These are phyloP conservation scores for Trisateles emortualis DNA, from an alignment of 2,888 invertebrate genomes.

Conservation along the genomic window DNA sequence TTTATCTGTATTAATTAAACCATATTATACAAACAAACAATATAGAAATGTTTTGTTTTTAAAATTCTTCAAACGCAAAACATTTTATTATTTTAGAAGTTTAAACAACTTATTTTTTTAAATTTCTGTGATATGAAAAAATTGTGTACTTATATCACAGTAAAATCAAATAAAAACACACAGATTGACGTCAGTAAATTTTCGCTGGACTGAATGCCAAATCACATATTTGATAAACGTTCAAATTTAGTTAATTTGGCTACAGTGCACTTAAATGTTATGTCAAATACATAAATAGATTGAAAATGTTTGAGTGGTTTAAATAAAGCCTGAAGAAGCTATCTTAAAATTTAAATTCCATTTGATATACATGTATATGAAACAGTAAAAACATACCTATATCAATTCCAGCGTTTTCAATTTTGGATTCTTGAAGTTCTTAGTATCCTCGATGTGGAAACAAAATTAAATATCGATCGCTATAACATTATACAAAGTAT, in stretches of 20 bases:
- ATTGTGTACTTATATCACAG: no score
- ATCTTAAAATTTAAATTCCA: neutral
- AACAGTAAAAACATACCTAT: neutral
- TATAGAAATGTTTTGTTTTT: neutral
- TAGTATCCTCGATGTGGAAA: constrained; percentile 22
- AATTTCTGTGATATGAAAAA: no score
- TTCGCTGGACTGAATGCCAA: neutral
- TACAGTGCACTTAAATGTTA: neutral
- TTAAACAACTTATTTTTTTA: no score
- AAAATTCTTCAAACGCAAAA: no score
- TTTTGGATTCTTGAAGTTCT: neutral
- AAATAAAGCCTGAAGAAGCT: neutral
- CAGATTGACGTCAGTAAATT: no score
- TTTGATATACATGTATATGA: neutral
- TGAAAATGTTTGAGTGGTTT: neutral
- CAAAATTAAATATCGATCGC: constrained; percentile 63
- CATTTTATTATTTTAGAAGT: no score
- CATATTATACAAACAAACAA: neutral
- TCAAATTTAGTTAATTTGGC: neutral
- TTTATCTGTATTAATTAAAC: neutral
- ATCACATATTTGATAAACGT: neutral
- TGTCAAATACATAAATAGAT: neutral
- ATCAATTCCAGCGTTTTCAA: neutral
- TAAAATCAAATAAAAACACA: no score
- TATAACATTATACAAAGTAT: constrained; percentile 71